A percentile compares a stretch with the other conserved stretches of the same genome.
phyloP scores from a whole-genome alignment of 2,888 invertebrate species.

The Oeneis ivallda region DNA sequence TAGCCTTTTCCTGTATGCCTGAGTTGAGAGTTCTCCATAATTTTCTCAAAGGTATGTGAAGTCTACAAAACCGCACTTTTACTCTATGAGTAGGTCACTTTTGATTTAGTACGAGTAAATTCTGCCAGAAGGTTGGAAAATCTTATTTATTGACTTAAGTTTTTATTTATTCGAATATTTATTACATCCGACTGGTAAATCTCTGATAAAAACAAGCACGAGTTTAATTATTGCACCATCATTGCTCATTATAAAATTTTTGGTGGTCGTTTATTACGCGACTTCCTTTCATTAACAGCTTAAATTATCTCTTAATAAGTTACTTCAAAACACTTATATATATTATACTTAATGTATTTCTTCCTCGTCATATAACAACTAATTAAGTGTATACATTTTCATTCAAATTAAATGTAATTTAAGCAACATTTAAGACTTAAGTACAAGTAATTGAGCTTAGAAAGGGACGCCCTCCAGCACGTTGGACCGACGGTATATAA shows the following conservation, averaged over 20 bases:
- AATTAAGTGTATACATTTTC: too few relatives aligned
- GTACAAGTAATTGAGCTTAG: too few relatives aligned
- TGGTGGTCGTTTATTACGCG: conserved; percentile 11
- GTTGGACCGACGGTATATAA: too few relatives aligned
- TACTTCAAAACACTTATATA: neutral
- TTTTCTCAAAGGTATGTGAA: too few relatives aligned
- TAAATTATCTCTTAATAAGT: conserved; percentile 19
- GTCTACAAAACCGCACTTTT: neutral
- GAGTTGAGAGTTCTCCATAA: too few relatives aligned
- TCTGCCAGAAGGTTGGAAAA: neutral
- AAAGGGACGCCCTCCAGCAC: too few relatives aligned
- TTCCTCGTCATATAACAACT: neutral
- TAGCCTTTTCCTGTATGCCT: too few relatives aligned
- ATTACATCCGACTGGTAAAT: conserved; percentile 11
- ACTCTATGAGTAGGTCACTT: too few relatives aligned
- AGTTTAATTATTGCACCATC: conserved; percentile 12
- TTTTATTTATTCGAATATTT: conserved; percentile 4
- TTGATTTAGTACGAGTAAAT: too few relatives aligned
- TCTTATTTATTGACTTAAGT: conserved; percentile 2
- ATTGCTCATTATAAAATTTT: conserved; percentile 20
- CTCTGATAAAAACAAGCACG: conserved; percentile 14
- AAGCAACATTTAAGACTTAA: too few relatives aligned
- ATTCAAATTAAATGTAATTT: too few relatives aligned
- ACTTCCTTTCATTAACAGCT: conserved; percentile 22
- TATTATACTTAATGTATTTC: neutral